Percentiles rank a stretch among this genome's conserved stretches.
These are phyloP conservation scores for Falcaria lacertinaria DNA, from an alignment of 2,888 invertebrate species.

Conservation along the genomic window DNA sequence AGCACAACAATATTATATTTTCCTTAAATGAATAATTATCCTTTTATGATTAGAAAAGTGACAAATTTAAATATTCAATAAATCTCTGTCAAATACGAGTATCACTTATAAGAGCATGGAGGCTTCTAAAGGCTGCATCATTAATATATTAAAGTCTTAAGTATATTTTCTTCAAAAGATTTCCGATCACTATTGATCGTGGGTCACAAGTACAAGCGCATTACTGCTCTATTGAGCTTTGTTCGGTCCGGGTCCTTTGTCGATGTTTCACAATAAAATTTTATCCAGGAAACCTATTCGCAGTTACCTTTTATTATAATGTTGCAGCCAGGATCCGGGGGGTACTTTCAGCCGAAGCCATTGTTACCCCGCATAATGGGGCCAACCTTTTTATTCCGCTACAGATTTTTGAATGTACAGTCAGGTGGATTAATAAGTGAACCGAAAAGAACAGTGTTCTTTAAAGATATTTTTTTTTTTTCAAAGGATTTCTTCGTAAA, in stretches of 20 bases:
- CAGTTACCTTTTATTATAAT: conserved; percentile 78
- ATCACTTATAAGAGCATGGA: too few relatives aligned
- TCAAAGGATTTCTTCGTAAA: too few relatives aligned
- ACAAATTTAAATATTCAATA: too few relatives aligned
- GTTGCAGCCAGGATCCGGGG: conserved; percentile 68
- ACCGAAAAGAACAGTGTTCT: too few relatives aligned
- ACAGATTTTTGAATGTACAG: conserved; percentile 57
- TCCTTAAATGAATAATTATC: too few relatives aligned
- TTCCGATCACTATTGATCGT: not conserved
- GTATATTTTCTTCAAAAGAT: not conserved
- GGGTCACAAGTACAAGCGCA: conserved; percentile 1
- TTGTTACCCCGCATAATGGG: conserved; percentile 66
- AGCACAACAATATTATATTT: too few relatives aligned
- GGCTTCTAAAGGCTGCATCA: too few relatives aligned
- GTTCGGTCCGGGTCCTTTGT: conserved; percentile 46
- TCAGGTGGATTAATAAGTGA: conserved; percentile 16
- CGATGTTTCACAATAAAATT: conserved; percentile 73
- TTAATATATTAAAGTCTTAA: not conserved
- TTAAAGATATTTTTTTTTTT: too few relatives aligned
- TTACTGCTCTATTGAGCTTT: conserved; percentile 1
- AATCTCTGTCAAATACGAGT: too few relatives aligned
- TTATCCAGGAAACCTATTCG: conserved; percentile 73
- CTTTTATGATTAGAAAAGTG: too few relatives aligned
- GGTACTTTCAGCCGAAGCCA: conserved; percentile 59
- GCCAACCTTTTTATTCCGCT: conserved; percentile 69